phyloP scores from a whole-genome alignment of 2,113 vertebrate genomes.

The Nesoenas mayeri region DNA sequence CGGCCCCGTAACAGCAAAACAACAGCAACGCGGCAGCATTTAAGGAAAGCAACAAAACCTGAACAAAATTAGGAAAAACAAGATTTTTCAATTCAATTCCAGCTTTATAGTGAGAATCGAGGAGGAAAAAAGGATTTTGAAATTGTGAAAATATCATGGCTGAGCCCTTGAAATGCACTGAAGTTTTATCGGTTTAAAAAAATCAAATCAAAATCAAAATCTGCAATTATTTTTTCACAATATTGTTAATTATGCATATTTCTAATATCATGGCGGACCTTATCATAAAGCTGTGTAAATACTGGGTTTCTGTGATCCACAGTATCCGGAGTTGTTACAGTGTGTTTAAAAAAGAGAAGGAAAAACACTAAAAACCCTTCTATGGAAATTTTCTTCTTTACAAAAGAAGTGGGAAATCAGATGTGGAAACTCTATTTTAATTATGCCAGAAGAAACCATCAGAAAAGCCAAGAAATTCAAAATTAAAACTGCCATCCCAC shows the following conservation, averaged over 20 bases:
- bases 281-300: slow-evolving; percentile 67
- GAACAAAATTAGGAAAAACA: neutral
- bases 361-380: neutral
- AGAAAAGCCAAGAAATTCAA: slow-evolving; percentile 65
- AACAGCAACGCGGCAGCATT: neutral
- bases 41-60: neutral
- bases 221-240: slow-evolving; percentile 75
- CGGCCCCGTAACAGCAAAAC: slow-evolving; percentile 39
- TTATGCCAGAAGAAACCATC: slow-evolving; percentile 60
- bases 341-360: neutral
- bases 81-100: slow-evolving; percentile 51
- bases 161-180: slow-evolving; percentile 54
- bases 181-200: slow-evolving; percentile 30
- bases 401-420: slow-evolving; percentile 73
- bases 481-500: slow-evolving; percentile 59
- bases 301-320: slow-evolving; percentile 49
- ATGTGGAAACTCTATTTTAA: slow-evolving; percentile 72
- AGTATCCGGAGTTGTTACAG: slow-evolving; percentile 28
- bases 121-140: slow-evolving; percentile 41
- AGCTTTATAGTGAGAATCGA: slow-evolving; percentile 16
- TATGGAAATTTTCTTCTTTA: slow-evolving; percentile 57
- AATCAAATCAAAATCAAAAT: slow-evolving; percentile 65
- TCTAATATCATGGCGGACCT: slow-evolving; percentile 74
- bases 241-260: slow-evolving; percentile 78
- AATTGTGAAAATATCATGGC: slow-evolving; percentile 45